Evolutionary conservation across 2,888 invertebrate genomes (phyloP).

Genomic region (Luperina nickerlii): DNA sequence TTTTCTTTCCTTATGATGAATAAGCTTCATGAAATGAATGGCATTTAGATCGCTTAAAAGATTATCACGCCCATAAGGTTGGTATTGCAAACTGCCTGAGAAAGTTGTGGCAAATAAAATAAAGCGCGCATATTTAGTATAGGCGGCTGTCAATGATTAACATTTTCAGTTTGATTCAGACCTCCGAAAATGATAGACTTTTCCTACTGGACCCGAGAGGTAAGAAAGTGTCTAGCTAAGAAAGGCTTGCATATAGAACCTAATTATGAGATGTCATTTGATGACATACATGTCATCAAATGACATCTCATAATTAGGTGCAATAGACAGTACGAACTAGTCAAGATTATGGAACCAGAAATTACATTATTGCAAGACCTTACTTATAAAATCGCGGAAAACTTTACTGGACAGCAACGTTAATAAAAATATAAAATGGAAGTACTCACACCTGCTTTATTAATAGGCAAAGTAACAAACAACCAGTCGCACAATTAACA

Average conservation of each 20-base stretch:
- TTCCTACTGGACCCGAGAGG: not conserved
- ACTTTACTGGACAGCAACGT: not conserved
- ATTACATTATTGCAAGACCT: not conserved
- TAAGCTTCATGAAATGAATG: not conserved
- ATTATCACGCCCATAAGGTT: not conserved
- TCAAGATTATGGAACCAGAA: no score
- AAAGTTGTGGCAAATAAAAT: not conserved
- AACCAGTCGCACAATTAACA: conserved; percentile 49
- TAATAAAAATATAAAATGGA: not conserved
- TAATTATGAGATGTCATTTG: no score
- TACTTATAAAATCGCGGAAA: not conserved
- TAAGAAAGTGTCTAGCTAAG: not conserved
- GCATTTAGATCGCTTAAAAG: not conserved
- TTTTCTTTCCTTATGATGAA: not conserved
- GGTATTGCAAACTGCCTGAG: not conserved
- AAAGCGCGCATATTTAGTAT: not conserved
- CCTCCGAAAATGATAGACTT: not conserved
- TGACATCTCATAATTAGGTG: not conserved
- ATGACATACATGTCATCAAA: not conserved
- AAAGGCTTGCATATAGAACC: not conserved
- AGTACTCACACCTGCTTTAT: conserved; percentile 33
- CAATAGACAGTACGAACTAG: not conserved
- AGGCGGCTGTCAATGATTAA: not conserved
- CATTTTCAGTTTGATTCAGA: not conserved
- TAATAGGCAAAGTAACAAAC: conserved; percentile 48